These are phyloP conservation scores for Panulirus ornatus DNA, from an alignment of 1,140 invertebrate species.

Conservation along the genomic window DNA sequence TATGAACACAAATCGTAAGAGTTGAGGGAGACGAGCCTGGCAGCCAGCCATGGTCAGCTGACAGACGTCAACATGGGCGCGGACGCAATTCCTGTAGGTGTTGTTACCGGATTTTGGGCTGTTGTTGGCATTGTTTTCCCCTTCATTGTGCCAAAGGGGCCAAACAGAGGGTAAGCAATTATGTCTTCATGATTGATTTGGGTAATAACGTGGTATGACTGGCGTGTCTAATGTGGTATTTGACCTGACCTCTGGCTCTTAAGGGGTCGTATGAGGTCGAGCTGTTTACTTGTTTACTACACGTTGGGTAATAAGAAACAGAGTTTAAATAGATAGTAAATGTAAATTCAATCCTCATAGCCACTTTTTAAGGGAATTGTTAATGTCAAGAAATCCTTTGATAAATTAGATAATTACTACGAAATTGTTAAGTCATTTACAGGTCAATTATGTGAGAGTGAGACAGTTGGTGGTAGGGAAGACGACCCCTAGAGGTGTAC, in stretches of 20 bases:
- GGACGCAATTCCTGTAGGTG: slow-evolving; percentile 84
- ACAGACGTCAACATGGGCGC: slow-evolving; percentile 83
- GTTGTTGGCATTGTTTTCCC: slow-evolving; percentile 91
- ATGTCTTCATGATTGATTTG: not conserved
- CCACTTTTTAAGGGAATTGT: not conserved
- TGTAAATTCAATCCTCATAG: not conserved
- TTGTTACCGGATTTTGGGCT: slow-evolving; percentile 90
- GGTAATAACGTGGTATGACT: not conserved
- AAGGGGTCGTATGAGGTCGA: not conserved
- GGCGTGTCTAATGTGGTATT: not conserved
- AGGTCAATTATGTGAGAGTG: too few relatives aligned
- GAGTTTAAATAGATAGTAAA: not conserved
- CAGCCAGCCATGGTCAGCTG: not conserved
- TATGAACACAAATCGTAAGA: too few relatives aligned
- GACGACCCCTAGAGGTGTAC: too few relatives aligned
- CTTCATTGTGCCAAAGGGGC: slow-evolving; percentile 90
- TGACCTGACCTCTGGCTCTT: not conserved
- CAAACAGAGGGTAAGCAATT: slow-evolving; percentile 82
- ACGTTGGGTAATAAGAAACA: not conserved
- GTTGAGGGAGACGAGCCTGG: not conserved
- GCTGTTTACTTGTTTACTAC: not conserved
- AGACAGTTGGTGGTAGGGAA: too few relatives aligned
- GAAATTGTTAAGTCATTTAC: too few relatives aligned
- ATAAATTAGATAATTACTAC: too few relatives aligned
- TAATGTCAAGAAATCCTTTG: too few relatives aligned